Evolutionary conservation across 2,888 invertebrate genomes (phyloP), one percentile per base, ranked within the genome.

Genomic region (Drosophila fulvimacula): DNA sequence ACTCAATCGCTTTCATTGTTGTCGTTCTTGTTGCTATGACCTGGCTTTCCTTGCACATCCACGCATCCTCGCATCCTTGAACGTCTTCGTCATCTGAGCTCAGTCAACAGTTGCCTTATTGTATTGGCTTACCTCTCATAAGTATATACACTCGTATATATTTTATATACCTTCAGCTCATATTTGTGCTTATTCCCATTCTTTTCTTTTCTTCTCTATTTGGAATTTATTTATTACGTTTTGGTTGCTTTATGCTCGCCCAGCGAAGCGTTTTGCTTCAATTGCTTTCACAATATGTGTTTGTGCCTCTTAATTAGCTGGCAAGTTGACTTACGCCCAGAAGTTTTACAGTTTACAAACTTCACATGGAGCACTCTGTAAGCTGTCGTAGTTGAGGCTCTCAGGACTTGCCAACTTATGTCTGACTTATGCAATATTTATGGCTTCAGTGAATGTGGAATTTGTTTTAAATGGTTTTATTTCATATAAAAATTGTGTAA

Each of bases 61-160:
- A 21, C n/a, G n/a, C 52, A 51, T 17, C 9, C 19, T 4, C 44
- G 41, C 30, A 1, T 32, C 11, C 32, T 15, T 30, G 30, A 57
- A 32, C 55, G 27, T 58, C 49, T 36, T 52, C 41, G 32, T 55
- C 69, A 48, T 46, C 71, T 57, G 21, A 11, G 60, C 34, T 48
- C 52, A 57, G 67, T 73, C 67, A 60, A 68, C 69, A 69, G 63
- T 55, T 53, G 69, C 60, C 55, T 41, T 30, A 74, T 73, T 74
- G 49, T 75, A 39, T 48, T 62, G 57, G 34, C 46, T 57, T 78
- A 62, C 73, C 57, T 65, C 38, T 15, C 30, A 51, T 27, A 44
- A 13, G 27, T 13, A 15, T 32, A 21, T n/a, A 38, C n/a, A n/a
- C n/a, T n/a, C n/a, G n/a, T 39, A 9, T 30, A 19, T n/a, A 34